Evolutionary conservation across 2,888 invertebrate genomes (phyloP), one percentile per base, ranked within the genome.

Genomic region (Drosophila barbarae): DNA sequence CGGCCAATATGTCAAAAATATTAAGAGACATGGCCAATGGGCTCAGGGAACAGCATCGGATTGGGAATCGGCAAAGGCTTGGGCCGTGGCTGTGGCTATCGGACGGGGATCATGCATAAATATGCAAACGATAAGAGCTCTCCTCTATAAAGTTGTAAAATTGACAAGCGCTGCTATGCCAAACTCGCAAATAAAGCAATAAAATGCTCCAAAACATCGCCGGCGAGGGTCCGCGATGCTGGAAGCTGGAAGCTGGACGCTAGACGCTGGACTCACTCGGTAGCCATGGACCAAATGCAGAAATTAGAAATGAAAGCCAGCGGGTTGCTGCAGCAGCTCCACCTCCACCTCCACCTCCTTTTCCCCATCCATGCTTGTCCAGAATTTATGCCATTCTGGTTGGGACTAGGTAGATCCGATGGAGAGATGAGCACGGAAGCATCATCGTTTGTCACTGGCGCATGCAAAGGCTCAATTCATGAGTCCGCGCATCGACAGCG

Each of bases 1-100:
- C 76, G 67, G 75, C 81, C 87, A 88, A 88, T 87, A 87, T 87
- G 87, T 87, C 88, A 87, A 86, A 87, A 84, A 86, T 87, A 80
- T 84, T 87, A 85, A 80, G 77, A 87, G 83, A 77, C 75, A 73
- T 77, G 77, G 69, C 64, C 84, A 79, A 61, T 73, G 56, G 66
- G 54, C 61, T 69, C 47, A 36, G 64, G 64, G 49, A 42, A 64
- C 64, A 36, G 67, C 41, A 53, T 42, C 35, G 39, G 38, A 53
- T 42, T 35, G 44, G 36, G 26, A 49, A 44, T 66, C 15, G 35
- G 35, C 66, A 41, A 32, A 41, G 23, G 32, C 41, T 41, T 67
- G 21, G 66, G 23, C 21, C n/a, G 34, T 12, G 38, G 36, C 35
- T 46, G 41, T 7, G 35, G 34, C 52, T 50, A 50, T 60, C 34